These are phyloP conservation scores for Lumbricus terrestris DNA, from an alignment of 2,888 invertebrate genomes.

Conservation along the genomic window DNA sequence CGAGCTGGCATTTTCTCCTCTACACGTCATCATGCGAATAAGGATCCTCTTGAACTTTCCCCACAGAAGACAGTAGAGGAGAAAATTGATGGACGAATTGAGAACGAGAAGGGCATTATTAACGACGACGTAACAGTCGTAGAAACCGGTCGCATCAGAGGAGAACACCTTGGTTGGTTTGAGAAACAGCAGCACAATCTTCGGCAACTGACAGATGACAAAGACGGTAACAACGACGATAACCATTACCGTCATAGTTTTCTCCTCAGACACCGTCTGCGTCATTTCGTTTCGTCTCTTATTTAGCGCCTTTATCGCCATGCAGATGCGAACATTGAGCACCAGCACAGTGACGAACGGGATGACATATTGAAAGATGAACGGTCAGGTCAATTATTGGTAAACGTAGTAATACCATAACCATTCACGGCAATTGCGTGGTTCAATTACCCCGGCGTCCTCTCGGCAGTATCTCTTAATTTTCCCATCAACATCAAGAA, in stretches of 20 bases:
- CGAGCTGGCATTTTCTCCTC: not conserved
- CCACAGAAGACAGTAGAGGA: slow-evolving; percentile 35
- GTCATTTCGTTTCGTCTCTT: not conserved
- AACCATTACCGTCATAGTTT: slow-evolving; percentile 15
- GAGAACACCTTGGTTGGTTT: no score
- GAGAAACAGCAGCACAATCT: not conserved
- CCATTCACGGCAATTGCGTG: slow-evolving; percentile 7
- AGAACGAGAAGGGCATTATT: slow-evolving; percentile 34
- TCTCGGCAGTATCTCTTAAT: not conserved
- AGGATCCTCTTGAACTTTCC: slow-evolving; percentile 20
- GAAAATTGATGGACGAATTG: slow-evolving; percentile 39
- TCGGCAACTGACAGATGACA: slow-evolving; percentile 30
- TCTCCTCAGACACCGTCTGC: not conserved
- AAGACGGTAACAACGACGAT: slow-evolving; percentile 30
- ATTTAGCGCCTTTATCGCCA: slow-evolving; percentile 21
- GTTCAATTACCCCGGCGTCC: slow-evolving; percentile 25
- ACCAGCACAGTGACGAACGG: slow-evolving; percentile 36
- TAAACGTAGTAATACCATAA: slow-evolving; percentile 36
- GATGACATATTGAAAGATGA: slow-evolving; percentile 38
- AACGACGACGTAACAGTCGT: not conserved
- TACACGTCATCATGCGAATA: not conserved
- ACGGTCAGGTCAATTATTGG: slow-evolving; percentile 36
- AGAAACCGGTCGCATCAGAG: no score
- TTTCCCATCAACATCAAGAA: slow-evolving; percentile 31
- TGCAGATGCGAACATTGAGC: slow-evolving; percentile 34